Conservation (phyloP, 64 coral and sea anemone species). For the Catalaphyllia jardinei region DNA sequence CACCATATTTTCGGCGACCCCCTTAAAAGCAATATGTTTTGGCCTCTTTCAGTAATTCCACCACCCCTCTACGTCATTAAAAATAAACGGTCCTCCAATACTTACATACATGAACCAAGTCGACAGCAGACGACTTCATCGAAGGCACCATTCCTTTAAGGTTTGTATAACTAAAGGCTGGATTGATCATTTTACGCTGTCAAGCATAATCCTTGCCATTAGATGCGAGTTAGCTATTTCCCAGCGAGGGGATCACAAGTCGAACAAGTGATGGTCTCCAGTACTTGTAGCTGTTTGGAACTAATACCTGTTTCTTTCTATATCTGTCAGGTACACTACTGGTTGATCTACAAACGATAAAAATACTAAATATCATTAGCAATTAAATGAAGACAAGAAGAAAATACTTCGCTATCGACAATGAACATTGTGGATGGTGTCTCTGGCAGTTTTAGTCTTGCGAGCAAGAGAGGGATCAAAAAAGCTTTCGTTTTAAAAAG, state of each 20-base stretch:
- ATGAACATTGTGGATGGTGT: too few relatives aligned
- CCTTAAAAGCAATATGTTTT: too few relatives aligned
- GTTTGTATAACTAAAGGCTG: conserved; percentile 29
- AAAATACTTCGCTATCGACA: too few relatives aligned
- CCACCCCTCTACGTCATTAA: too few relatives aligned
- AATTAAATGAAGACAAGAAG: too few relatives aligned
- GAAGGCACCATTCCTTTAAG: conserved; percentile 30
- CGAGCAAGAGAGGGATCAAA: too few relatives aligned
- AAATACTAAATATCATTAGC: background rate
- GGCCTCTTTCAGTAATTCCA: too few relatives aligned
- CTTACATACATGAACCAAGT: background rate
- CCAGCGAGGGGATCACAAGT: background rate
- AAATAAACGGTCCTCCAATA: too few relatives aligned
- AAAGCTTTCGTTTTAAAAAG: too few relatives aligned
- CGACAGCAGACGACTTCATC: background rate
- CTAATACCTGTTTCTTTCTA: conserved; percentile 25
- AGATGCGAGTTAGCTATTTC: conserved; percentile 18
- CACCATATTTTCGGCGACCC: too few relatives aligned
- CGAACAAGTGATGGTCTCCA: background rate
- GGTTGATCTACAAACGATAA: background rate
- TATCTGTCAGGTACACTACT: background rate
- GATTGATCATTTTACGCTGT: conserved; percentile 42
- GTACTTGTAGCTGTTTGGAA: conserved; percentile 43
- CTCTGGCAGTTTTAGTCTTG: too few relatives aligned
- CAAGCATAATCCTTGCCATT: conserved; percentile 21